Conservation (phyloP, 2,113 vertebrate genomes). For the Pluvialis apricaria region DNA sequence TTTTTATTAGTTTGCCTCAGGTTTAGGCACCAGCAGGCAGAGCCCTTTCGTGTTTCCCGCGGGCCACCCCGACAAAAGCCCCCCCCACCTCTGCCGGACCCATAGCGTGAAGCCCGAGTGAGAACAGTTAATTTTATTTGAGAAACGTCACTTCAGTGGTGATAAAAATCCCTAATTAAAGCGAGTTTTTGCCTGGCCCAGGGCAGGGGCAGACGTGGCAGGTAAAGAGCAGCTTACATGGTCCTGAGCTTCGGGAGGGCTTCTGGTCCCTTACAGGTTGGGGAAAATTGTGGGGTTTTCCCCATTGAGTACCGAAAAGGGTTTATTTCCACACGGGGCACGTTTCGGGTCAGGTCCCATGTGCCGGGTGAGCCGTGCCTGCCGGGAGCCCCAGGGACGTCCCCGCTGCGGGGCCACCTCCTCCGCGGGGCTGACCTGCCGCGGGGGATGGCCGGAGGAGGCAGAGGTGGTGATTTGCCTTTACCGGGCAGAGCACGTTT, state of each 20-base stretch:
- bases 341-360: accelerated
- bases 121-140: background rate
- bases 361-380: background rate
- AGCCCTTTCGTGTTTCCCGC: accelerated
- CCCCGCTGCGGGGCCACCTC: too few species aligned
- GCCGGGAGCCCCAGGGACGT: background rate
- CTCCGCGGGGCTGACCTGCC: too few species aligned
- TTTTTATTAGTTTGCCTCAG: background rate
- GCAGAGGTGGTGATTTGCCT: background rate
- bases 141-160: background rate
- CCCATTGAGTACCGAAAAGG: background rate
- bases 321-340: background rate
- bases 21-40: background rate
- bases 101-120: background rate
- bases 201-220: background rate
- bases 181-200: background rate
- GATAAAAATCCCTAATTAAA: background rate
- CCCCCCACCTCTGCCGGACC: background rate
- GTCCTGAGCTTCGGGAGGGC: background rate
- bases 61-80: background rate
- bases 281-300: background rate
- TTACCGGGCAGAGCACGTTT: background rate
- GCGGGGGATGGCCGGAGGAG: too few species aligned
- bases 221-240: background rate
- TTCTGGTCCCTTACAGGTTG: background rate